phyloP scores from a whole-genome alignment of 2,797 vertebrate genomes.

The Melanotaenia maccullochi region DNA sequence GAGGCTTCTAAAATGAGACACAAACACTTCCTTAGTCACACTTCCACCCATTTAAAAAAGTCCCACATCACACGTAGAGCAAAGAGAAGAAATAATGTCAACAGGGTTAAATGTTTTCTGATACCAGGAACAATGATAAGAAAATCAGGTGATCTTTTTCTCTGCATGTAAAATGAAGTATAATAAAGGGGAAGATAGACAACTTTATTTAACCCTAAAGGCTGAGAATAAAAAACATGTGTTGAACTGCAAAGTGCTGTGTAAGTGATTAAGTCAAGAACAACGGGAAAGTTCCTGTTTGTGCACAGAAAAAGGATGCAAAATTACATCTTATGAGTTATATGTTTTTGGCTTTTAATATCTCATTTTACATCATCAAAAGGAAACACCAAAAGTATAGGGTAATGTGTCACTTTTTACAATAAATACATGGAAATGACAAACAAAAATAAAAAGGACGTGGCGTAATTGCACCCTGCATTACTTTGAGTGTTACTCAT shows the following conservation, averaged over 20 bases:
- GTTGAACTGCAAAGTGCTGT: not conserved
- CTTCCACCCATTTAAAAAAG: constrained; percentile 29
- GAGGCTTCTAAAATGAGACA: constrained; percentile 19
- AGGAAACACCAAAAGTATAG: not conserved
- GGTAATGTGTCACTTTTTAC: not conserved
- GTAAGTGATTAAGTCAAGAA: not conserved
- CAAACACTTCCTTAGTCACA: constrained; percentile 61
- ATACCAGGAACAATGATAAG: not conserved
- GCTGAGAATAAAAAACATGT: not conserved
- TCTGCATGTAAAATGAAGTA: not conserved
- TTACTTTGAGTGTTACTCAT: not conserved
- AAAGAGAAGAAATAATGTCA: not conserved
- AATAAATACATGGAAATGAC: not conserved
- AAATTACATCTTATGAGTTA: not conserved
- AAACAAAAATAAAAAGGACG: not conserved
- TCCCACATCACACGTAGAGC: not conserved
- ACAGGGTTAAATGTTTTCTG: not conserved
- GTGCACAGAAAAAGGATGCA: not conserved
- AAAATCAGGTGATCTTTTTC: constrained; percentile 10
- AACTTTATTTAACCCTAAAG: not conserved
- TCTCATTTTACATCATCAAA: not conserved
- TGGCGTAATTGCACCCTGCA: not conserved
- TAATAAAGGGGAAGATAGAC: constrained; percentile 23
- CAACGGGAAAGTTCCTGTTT: not conserved
- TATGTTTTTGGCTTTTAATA: not conserved